phyloP scores from a whole-genome alignment of 53 echinoderm and acorn worm genomes.

The Henricia sp. region DNA sequence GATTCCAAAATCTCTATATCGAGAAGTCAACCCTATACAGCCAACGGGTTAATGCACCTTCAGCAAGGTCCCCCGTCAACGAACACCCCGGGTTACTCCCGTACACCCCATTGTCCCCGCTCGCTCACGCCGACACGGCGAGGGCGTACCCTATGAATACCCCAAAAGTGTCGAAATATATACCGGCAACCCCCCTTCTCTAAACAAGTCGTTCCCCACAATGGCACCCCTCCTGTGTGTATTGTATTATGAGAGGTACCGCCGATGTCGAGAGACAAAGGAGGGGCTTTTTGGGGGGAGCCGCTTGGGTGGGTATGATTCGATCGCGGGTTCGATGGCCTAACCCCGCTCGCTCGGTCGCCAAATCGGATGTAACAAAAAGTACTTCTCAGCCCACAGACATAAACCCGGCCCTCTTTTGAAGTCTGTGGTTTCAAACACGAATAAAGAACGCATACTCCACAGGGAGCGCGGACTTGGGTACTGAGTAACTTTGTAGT shows the following conservation, averaged over 20 bases:
- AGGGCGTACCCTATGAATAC: conserved; percentile 51
- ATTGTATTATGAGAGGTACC: not conserved
- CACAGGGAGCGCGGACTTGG: too few relatives aligned
- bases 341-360: not conserved
- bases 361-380: too few relatives aligned
- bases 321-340: conserved; percentile 36
- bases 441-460: too few relatives aligned
- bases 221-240: conserved; percentile 29
- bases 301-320: conserved; percentile 19
- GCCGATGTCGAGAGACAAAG: conserved; percentile 23
- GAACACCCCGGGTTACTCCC: conserved; percentile 23
- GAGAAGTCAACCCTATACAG: not conserved
- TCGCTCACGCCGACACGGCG: conserved; percentile 31
- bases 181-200: conserved; percentile 22
- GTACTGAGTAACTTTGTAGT: too few relatives aligned
- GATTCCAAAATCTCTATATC: too few relatives aligned
- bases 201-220: conserved; percentile 31
- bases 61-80: not conserved
- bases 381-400: too few relatives aligned
- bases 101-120: conserved; percentile 23
- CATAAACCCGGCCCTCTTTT: too few relatives aligned
- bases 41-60: conserved; percentile 36
- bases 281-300: not conserved
- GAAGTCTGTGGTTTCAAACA: too few relatives aligned
- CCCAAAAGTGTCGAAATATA: conserved; percentile 28